Evolutionary conservation across 2,888 invertebrate genomes (phyloP), one percentile per base, ranked within the genome.

Genomic region (Drosophila villosipedis): DNA sequence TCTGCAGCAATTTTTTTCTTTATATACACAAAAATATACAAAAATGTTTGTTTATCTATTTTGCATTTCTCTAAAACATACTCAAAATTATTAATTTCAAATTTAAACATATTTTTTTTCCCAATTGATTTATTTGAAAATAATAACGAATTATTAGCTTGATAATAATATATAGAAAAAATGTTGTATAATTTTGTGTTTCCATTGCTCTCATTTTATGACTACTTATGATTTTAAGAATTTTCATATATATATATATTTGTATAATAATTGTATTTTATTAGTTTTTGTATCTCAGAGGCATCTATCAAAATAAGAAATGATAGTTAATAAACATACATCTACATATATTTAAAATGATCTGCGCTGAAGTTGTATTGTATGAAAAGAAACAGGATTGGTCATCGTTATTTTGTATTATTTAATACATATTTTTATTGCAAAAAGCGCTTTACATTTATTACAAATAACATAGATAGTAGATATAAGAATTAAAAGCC

Each of bases 381-480:
- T 84, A 76, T 61, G 74, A 82, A 85, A 85, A 90, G 73, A 90
- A 90, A 85, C 74, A 90, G 83, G 59, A 73, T 89, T 86, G 84
- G 73, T 89, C 69, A 77, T 75, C 60, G 72, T 72, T 62, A 66
- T 74, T 77, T 74, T 78, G 80, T 75, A 75, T 78, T 62, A 79
- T 55, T 62, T 79, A 91, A 93, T 93, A 91, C 92, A 91, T 77
- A 60, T 79, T 92, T 93, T 92, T 91, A 92, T 93, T 93, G 92
- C 93, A 93, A 93, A 93, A 93, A 92, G 93, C 93, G 93, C 93
- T 93, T 92, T 92, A 92, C 92, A 92, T 75, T 70, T 39, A 80
- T 84, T 85, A 88, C 76, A 90, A 75, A 63, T 89, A 86, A 86
- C 81, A 90, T 89, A 83, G 77, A 69, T 67, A 71, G 59, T 71